Base-by-base conservation (phyloP, 2,797 vertebrate genomes). In the Eleutherodactylus coqui region DNA sequence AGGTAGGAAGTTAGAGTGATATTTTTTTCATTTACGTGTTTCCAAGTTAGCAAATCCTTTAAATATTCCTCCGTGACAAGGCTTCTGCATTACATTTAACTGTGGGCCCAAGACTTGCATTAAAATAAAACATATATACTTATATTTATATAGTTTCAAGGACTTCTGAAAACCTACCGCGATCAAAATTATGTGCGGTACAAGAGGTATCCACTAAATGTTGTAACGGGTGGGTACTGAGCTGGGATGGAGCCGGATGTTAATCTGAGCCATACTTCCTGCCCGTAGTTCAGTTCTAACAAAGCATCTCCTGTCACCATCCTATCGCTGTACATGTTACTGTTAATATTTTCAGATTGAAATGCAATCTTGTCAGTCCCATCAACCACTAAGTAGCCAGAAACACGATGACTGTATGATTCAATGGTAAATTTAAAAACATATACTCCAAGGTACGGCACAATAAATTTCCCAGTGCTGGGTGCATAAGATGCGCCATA, bases 401-500 rank as follows among this genome's bases (percentile, higher is more conserved):
- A 94, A 64, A 94, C 70, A 32, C 32, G 90, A 49, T 92, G 89
- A 88, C 94, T 95, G 43, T 90, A 92, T 0, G 94, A 95, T 88
- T 95, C 94, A 73, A 96, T 91, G 1, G 92, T 93, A 29, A 95
- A 96, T 75, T 94, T 95, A 88, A 96, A 96, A 67, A 95, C 89
- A 84, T 96, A 95, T 7, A 95, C 93, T 2, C 95, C 95, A 34
- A 95, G 93, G 76, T 95, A 96, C 0, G 95, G 95, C 87, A 95
- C 89, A 13, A 90, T 91, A 86, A 96, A 96, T 88, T 93, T 95
- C 43, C 95, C 95, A 1, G 89, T 95, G 67, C 90, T 91, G 41
- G 95, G 93, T 0, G 92, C 93, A 83, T 94, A 96, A 0, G 95
- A 94, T 8, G 95, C 89, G 0, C 95, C 95, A 0, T 96, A 96